Conservation (phyloP, 2,888 invertebrate species). For the Hedychridium roseum region DNA sequence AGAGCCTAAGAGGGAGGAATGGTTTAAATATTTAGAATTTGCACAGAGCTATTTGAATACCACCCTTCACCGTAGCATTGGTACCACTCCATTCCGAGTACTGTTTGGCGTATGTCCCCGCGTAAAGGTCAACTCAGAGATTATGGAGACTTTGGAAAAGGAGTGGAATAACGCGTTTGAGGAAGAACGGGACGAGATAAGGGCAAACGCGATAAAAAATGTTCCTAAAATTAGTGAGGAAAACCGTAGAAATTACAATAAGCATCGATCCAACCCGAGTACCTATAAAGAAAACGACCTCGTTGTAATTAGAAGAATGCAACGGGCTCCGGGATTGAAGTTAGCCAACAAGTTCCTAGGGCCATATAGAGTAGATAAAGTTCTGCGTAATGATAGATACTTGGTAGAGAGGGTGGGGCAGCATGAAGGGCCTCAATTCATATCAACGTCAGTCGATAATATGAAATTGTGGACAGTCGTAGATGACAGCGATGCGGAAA, state of each 20-base stretch:
- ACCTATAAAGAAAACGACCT: slow-evolving; percentile 14
- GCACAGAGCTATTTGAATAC: too few relatives aligned
- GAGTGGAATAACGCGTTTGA: slow-evolving; percentile 1
- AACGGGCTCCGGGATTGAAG: slow-evolving; percentile 16
- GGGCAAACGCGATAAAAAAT: slow-evolving; percentile 4
- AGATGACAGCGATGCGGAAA: too few relatives aligned
- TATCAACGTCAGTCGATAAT: slow-evolving; percentile 41
- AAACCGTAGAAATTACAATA: slow-evolving; percentile 17
- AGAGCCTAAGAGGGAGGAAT: too few relatives aligned
- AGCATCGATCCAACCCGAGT: slow-evolving; percentile 13
- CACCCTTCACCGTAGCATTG: too few relatives aligned
- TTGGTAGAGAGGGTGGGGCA: slow-evolving; percentile 41
- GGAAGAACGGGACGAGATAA: neutral
- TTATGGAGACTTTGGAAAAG: neutral
- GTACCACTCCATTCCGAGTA: too few relatives aligned
- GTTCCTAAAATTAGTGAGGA: slow-evolving; percentile 12
- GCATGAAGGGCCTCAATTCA: slow-evolving; percentile 39
- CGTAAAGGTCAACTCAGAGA: neutral
- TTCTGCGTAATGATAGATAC: slow-evolving; percentile 47
- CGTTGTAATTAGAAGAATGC: slow-evolving; percentile 17
- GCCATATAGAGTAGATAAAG: slow-evolving; percentile 20
- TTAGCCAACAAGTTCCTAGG: slow-evolving; percentile 16
- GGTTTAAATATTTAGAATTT: too few relatives aligned
- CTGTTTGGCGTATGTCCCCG: slow-evolving; percentile 2
- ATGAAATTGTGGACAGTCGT: too few relatives aligned